A percentile compares a stretch with the other conserved stretches of the same genome.
Evolutionary conservation across 2,888 invertebrate species (phyloP).

Genomic region (Tiliacea citrago): DNA sequence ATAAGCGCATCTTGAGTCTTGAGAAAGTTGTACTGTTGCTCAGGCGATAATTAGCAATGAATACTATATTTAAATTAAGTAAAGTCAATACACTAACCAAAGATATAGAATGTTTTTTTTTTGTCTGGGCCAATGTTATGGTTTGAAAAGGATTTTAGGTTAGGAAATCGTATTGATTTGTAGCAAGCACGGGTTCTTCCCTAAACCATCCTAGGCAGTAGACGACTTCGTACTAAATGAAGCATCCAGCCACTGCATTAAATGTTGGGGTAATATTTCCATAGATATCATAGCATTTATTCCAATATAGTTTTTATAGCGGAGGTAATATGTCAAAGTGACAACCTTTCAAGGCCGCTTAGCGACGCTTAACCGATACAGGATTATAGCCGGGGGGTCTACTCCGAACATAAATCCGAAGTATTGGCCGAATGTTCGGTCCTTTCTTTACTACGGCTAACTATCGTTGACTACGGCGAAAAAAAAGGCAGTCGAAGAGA

Average conservation of each 20-base stretch:
- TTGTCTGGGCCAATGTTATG: conserved; percentile 6
- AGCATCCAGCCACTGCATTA: neutral
- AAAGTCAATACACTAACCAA: neutral
- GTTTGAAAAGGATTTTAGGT: neutral
- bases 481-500: too few species aligned
- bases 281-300: neutral
- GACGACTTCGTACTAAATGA: neutral
- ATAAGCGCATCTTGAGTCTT: neutral
- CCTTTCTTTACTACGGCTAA: too few species aligned
- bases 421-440: too few species aligned
- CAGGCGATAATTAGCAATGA: neutral
- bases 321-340: neutral
- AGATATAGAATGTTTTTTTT: conserved; percentile 15
- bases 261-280: neutral
- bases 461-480: too few species aligned
- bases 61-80: neutral
- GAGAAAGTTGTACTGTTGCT: conserved; percentile 3
- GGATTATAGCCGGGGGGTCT: too few species aligned
- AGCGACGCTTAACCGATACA: conserved; percentile 24
- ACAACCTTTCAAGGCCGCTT: conserved; percentile 7
- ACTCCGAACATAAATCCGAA: too few species aligned
- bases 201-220: neutral
- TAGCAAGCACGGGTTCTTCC: conserved; percentile 7
- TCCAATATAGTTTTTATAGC: neutral
- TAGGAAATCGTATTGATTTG: conserved; percentile 26